Percentiles rank a stretch among this genome's conserved stretches.
phyloP scores from a whole-genome alignment of 2,888 invertebrate species.

The Nomada flava region DNA sequence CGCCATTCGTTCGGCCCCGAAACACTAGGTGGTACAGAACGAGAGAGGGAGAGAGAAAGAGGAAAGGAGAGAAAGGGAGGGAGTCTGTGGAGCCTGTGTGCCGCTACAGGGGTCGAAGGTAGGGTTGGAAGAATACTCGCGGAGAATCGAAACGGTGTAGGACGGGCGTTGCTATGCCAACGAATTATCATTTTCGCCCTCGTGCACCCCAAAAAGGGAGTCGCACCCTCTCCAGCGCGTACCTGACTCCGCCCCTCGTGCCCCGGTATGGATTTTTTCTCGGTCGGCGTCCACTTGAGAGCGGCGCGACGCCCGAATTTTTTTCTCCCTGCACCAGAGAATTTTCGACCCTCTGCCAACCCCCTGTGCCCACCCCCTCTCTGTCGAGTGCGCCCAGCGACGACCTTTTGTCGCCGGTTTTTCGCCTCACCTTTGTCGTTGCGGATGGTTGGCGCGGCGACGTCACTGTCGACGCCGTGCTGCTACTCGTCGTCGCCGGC shows the following conservation, averaged over 20 bases:
- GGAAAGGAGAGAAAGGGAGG: not conserved
- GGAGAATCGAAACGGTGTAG: slow-evolving; percentile 19
- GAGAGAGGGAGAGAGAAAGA: not conserved
- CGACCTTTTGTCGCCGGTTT: slow-evolving; percentile 72
- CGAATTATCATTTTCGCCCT: slow-evolving; percentile 79
- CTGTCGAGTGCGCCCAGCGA: slow-evolving; percentile 64
- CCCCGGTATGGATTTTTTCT: slow-evolving; percentile 79
- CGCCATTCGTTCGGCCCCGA: slow-evolving; percentile 78
- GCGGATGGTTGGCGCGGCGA: slow-evolving; percentile 64
- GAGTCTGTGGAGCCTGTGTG: not conserved
- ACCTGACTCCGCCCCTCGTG: slow-evolving; percentile 67
- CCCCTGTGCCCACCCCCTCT: slow-evolving; percentile 13
- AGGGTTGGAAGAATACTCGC: not conserved
- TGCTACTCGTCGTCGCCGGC: slow-evolving; percentile 17
- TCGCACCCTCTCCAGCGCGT: slow-evolving; percentile 62
- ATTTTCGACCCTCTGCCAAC: not conserved
- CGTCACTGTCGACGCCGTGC: slow-evolving; percentile 58
- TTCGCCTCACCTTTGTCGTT: slow-evolving; percentile 68
- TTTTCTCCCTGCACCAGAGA: slow-evolving; percentile 51
- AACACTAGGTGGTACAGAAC: slow-evolving; percentile 47
- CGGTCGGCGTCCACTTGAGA: slow-evolving; percentile 76
- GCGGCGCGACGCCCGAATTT: slow-evolving; percentile 82
- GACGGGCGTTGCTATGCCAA: slow-evolving; percentile 77
- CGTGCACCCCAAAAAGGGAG: slow-evolving; percentile 74
- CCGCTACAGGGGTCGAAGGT: slow-evolving; percentile 35